A percentile compares a stretch with the other conserved stretches of the same genome.
phyloP scores from a whole-genome alignment of 2,888 invertebrate species.

The Ennomos fuscantarius region DNA sequence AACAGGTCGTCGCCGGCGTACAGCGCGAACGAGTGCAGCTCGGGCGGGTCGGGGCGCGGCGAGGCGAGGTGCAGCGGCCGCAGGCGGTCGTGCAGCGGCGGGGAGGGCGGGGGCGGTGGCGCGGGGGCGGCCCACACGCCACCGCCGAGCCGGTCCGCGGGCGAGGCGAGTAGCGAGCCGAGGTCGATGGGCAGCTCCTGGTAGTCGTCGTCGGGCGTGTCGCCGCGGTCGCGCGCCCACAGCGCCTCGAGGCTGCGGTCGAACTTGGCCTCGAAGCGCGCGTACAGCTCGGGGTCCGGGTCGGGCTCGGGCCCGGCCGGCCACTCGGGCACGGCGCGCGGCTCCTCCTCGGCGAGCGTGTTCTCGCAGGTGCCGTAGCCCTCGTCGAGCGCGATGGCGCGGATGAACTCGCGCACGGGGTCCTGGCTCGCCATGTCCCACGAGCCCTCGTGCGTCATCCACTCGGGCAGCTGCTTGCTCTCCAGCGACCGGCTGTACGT shows the following conservation, averaged over 20 bases:
- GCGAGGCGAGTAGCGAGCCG: slow-evolving; percentile 85
- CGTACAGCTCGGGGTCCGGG: slow-evolving; percentile 83
- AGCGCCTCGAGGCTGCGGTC: slow-evolving; percentile 88
- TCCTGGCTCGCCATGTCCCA: slow-evolving; percentile 82
- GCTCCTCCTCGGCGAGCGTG: slow-evolving; percentile 67
- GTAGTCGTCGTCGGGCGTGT: slow-evolving; percentile 83
- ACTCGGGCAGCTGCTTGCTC: slow-evolving; percentile 80
- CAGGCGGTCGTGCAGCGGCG: slow-evolving; percentile 49
- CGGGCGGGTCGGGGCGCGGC: slow-evolving; percentile 55
- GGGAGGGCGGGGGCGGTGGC: slow-evolving; percentile 63
- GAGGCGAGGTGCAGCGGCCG: slow-evolving; percentile 47
- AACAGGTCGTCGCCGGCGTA: slow-evolving; percentile 71
- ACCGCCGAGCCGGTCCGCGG: slow-evolving; percentile 68
- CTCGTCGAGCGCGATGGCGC: slow-evolving; percentile 78
- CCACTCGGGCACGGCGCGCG: slow-evolving; percentile 41
- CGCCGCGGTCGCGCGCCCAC: slow-evolving; percentile 85
- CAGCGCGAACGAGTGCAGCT: slow-evolving; percentile 62
- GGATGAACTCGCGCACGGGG: slow-evolving; percentile 78
- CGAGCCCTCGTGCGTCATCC: slow-evolving; percentile 81
- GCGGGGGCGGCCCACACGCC: slow-evolving; percentile 72
- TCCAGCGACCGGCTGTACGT: slow-evolving; percentile 76
- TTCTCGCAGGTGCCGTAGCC: slow-evolving; percentile 83
- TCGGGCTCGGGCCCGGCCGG: slow-evolving; percentile 46
- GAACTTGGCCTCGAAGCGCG: slow-evolving; percentile 88
- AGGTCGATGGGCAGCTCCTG: slow-evolving; percentile 87